These are phyloP conservation scores for Meriones psammophilus DNA, from an alignment of 2,797 vertebrate species.

Conservation along the genomic window DNA sequence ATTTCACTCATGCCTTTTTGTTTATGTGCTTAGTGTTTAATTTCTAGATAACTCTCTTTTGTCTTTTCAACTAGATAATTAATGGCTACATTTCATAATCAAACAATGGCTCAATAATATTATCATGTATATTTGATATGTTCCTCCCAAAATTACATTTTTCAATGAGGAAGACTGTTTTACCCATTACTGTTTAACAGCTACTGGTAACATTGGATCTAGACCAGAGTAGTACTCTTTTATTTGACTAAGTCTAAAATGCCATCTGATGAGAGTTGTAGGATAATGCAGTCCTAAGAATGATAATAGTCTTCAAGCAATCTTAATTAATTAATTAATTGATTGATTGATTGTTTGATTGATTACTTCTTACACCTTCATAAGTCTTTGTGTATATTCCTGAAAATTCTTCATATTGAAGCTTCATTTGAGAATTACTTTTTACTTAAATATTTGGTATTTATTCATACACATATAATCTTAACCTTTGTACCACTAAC, in stretches of 20 bases:
- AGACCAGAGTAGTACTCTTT: neutral
- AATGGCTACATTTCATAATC: neutral
- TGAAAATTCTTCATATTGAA: neutral
- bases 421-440: constrained; percentile 8
- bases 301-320: neutral
- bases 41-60: neutral
- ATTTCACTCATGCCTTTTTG: neutral
- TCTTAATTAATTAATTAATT: neutral
- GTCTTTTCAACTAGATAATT: neutral
- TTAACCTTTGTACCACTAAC: neutral
- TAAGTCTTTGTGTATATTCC: neutral
- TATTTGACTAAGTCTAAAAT: neutral
- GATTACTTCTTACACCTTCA: neutral
- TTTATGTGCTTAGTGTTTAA: neutral
- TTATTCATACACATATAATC: neutral
- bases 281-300: neutral
- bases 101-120: neutral
- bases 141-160: neutral
- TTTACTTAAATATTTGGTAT: neutral
- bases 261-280: neutral
- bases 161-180: neutral
- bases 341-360: neutral
- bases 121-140: neutral
- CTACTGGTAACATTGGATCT: neutral
- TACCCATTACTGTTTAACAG: neutral